These are phyloP conservation scores for Fratercula arctica DNA, from an alignment of 2,797 vertebrate species.

Conservation along the genomic window DNA sequence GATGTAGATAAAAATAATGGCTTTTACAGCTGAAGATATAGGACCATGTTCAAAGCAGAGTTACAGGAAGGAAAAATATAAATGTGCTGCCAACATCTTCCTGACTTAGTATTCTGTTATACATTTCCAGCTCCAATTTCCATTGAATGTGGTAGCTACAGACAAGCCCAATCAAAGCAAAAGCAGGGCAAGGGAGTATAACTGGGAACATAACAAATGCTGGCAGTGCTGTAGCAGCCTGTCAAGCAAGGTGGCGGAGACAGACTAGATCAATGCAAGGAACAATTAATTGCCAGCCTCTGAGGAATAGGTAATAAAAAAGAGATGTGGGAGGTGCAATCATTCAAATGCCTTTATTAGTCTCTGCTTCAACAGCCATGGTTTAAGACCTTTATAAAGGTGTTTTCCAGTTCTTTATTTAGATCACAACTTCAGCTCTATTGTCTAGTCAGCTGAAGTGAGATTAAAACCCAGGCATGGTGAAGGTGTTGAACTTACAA, in stretches of 20 bases:
- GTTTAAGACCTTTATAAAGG: not conserved
- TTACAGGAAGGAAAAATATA: not conserved
- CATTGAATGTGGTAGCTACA: not conserved
- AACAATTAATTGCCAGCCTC: slow-evolving; percentile 1
- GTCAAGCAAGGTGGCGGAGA: not conserved
- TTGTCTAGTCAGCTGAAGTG: not conserved
- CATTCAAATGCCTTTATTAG: not conserved
- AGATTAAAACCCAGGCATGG: not conserved
- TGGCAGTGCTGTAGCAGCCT: not conserved
- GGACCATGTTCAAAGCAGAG: not conserved
- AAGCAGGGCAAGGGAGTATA: not conserved
- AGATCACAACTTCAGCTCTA: not conserved
- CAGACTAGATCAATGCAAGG: not conserved
- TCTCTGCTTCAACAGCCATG: not conserved
- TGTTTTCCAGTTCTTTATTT: not conserved
- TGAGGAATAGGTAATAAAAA: not conserved
- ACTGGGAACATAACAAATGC: not conserved
- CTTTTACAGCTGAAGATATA: not conserved
- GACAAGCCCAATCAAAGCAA: not conserved
- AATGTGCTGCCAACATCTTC: not conserved
- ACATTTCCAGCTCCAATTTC: too few species aligned
- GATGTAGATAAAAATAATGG: not conserved
- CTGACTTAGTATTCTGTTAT: not conserved
- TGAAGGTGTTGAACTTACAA: not conserved
- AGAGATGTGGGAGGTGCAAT: not conserved